phyloP scores from a whole-genome alignment of 2,888 invertebrate genomes.

The Pogonocherus hispidulus region DNA sequence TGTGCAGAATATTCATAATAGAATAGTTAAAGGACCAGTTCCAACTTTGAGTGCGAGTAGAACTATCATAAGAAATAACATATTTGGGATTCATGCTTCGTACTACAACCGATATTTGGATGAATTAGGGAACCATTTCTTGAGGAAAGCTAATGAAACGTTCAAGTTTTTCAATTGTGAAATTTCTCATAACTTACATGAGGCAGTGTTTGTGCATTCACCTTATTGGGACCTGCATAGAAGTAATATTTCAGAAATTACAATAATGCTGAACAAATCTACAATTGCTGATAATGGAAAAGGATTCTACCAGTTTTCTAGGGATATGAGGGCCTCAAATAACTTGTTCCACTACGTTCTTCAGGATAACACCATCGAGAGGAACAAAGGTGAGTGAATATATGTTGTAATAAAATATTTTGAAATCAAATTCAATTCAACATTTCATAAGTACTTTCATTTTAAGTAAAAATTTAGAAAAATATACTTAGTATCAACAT shows the following conservation, averaged over 20 bases:
- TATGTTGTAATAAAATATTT: no score
- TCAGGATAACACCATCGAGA: slow-evolving; percentile 87
- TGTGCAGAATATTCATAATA: slow-evolving; percentile 79
- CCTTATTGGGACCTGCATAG: slow-evolving; percentile 89
- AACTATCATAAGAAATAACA: slow-evolving; percentile 85
- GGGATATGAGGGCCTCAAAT: slow-evolving; percentile 95
- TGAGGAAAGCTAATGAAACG: slow-evolving; percentile 90
- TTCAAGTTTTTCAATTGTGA: slow-evolving; percentile 85
- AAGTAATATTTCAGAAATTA: slow-evolving; percentile 91
- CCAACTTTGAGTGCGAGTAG: slow-evolving; percentile 81
- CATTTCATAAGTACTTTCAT: no score
- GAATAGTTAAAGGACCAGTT: slow-evolving; percentile 83
- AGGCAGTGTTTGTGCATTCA: slow-evolving; percentile 86
- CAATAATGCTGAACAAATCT: slow-evolving; percentile 89
- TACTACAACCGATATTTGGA: slow-evolving; percentile 92
- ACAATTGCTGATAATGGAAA: slow-evolving; percentile 89
- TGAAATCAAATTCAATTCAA: no score
- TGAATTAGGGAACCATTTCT: slow-evolving; percentile 87
- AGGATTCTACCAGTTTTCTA: slow-evolving; percentile 90
- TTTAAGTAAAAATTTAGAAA: no score
- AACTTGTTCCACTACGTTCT: slow-evolving; percentile 97
- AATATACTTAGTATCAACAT: no score
- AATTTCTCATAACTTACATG: slow-evolving; percentile 83
- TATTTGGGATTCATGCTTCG: slow-evolving; percentile 83
- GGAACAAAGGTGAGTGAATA: slow-evolving; percentile 73